Conservation (phyloP, 2,113 vertebrate species). For the Centrocercus urophasianus region DNA sequence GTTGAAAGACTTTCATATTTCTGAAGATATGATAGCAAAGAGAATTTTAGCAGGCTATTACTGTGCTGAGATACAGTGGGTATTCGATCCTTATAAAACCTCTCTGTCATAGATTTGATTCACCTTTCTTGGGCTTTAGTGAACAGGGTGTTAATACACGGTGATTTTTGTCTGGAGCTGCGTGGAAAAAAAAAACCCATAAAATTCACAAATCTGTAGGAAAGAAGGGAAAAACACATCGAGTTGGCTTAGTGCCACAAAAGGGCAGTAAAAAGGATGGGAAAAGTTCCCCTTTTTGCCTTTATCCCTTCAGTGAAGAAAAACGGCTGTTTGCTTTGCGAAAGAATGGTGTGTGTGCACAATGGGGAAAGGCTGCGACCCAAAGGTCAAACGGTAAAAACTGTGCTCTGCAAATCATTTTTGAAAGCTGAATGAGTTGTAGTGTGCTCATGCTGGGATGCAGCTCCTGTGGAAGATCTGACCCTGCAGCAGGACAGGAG, state of each 20-base stretch:
- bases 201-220: not conserved
- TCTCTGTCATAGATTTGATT: conserved; percentile 46
- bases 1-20: conserved; percentile 72
- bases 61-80: conserved; percentile 16
- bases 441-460: not conserved
- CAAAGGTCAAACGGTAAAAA: accelerated
- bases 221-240: conserved; percentile 21
- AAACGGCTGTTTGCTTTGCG: not conserved
- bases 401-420: not conserved
- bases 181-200: not conserved
- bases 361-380: not conserved
- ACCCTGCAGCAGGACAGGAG: not conserved
- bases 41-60: conserved; percentile 40
- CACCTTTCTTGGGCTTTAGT: conserved; percentile 59
- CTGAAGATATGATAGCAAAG: conserved; percentile 48
- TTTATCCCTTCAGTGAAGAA: not conserved
- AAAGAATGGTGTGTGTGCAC: not conserved
- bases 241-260: not conserved
- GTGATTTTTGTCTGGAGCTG: conserved; percentile 39
- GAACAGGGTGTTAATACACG: conserved; percentile 58
- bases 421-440: not conserved
- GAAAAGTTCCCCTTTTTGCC: not conserved
- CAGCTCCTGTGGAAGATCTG: not conserved
- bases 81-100: conserved; percentile 50
- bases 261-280: not conserved